A percentile compares a stretch with the other conserved stretches of the same genome.
phyloP scores from a whole-genome alignment of 2,888 invertebrate genomes.

The Hypsopygia costalis region DNA sequence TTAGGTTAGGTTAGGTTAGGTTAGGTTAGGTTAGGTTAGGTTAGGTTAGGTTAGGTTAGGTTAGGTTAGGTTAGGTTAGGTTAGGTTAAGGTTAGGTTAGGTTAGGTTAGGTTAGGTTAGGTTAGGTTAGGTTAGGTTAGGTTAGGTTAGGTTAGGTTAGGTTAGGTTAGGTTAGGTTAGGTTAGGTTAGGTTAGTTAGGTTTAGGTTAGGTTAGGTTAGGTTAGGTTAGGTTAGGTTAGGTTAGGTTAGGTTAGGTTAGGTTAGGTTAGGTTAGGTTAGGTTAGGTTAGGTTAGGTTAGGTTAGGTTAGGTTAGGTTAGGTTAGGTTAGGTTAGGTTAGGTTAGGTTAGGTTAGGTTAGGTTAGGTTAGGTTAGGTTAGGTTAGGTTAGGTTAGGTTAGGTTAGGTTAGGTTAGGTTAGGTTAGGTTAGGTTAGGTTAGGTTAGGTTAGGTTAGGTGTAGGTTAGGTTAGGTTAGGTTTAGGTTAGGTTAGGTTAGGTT shows the following conservation, averaged over 20 bases:
- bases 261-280: slow-evolving; percentile 8
- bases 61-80: slow-evolving; percentile 11
- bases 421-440: slow-evolving; percentile 12
- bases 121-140: slow-evolving; percentile 9
- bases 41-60: slow-evolving; percentile 11
- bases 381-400: slow-evolving; percentile 9
- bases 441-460: no score
- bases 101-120: slow-evolving; percentile 9
- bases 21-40: slow-evolving; percentile 11
- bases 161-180: slow-evolving; percentile 12
- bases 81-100: no score
- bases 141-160: slow-evolving; percentile 12
- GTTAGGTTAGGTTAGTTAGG: slow-evolving; percentile 12
- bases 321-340: slow-evolving; percentile 11
- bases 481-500: no score
- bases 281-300: slow-evolving; percentile 8
- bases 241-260: slow-evolving; percentile 10
- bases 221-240: slow-evolving; percentile 6
- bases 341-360: slow-evolving; percentile 8
- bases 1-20: slow-evolving; percentile 12
- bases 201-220: slow-evolving; percentile 9
- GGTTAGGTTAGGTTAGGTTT: no score
- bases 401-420: slow-evolving; percentile 12
- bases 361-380: slow-evolving; percentile 8
- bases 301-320: slow-evolving; percentile 12